phyloP scores from a whole-genome alignment of 2,888 invertebrate species.

The Cabera pusaria region DNA sequence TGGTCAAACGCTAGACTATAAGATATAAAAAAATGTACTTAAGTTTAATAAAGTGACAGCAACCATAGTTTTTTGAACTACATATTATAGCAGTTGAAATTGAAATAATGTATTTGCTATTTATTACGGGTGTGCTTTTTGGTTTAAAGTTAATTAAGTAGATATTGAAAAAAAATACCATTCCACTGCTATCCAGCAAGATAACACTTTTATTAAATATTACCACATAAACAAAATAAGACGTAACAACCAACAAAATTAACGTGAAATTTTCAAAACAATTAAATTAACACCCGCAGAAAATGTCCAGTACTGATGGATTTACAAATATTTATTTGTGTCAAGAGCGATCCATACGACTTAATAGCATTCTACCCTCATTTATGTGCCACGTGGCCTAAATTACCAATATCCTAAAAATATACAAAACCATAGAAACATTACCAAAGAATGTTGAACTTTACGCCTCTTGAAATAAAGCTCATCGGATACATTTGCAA shows the following conservation, averaged over 20 bases:
- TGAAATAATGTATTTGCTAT: too few relatives aligned
- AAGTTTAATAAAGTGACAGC: too few relatives aligned
- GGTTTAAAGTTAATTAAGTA: too few relatives aligned
- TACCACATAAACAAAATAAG: too few relatives aligned
- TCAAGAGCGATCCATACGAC: slow-evolving; percentile 26
- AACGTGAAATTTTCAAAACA: slow-evolving; percentile 6
- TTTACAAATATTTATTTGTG: slow-evolving; percentile 38
- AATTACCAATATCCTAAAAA: slow-evolving; percentile 46
- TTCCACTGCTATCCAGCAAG: too few relatives aligned
- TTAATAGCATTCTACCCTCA: slow-evolving; percentile 32
- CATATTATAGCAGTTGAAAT: too few relatives aligned
- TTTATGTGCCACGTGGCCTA: slow-evolving; percentile 42
- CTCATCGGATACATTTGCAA: neutral
- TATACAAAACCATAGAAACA: slow-evolving; percentile 12
- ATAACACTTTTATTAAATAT: neutral
- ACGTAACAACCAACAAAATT: slow-evolving; percentile 6
- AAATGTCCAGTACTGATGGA: slow-evolving; percentile 30
- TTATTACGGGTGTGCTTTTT: too few relatives aligned
- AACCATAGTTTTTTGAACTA: too few relatives aligned
- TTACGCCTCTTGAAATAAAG: slow-evolving; percentile 3
- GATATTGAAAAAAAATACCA: too few relatives aligned
- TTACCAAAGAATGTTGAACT: slow-evolving; percentile 2
- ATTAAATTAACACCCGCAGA: slow-evolving; percentile 30
- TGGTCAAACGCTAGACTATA: too few relatives aligned
- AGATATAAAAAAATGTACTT: too few relatives aligned